These are phyloP conservation scores for Eupithecia inturbata DNA, from an alignment of 2,888 invertebrate genomes.

Conservation along the genomic window DNA sequence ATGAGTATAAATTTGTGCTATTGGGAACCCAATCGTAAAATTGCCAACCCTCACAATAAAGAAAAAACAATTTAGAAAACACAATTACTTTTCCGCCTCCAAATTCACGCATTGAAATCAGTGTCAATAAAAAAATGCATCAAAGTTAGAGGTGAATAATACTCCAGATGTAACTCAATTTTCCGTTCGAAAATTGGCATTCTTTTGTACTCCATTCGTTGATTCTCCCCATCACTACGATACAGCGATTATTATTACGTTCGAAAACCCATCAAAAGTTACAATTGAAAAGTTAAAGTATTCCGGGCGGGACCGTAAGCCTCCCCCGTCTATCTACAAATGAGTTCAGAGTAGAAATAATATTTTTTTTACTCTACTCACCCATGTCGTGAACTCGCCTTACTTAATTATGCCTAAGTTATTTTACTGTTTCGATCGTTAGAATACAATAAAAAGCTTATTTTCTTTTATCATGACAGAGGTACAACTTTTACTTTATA, in stretches of 20 bases:
- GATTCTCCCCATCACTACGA: constrained; percentile 77
- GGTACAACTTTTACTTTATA: not conserved
- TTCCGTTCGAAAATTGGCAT: constrained; percentile 80
- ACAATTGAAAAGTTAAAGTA: constrained; percentile 85
- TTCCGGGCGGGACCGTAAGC: constrained; percentile 76
- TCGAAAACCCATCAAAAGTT: constrained; percentile 84
- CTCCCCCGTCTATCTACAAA: constrained; percentile 77
- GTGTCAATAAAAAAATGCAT: constrained; percentile 64
- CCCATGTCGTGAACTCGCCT: constrained; percentile 56
- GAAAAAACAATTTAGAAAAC: constrained; percentile 42
- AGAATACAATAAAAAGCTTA: constrained; percentile 47
- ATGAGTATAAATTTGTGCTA: not conserved
- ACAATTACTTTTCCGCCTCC: constrained; percentile 44
- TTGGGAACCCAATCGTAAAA: constrained; percentile 3
- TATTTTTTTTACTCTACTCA: constrained; percentile 73
- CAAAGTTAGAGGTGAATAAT: constrained; percentile 69
- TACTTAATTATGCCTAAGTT: constrained; percentile 58
- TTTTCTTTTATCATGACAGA: constrained; percentile 40
- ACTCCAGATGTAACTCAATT: constrained; percentile 77
- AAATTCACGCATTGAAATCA: constrained; percentile 52
- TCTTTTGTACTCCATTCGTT: constrained; percentile 77
- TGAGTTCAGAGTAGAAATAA: constrained; percentile 78
- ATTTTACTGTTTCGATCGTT: constrained; percentile 51
- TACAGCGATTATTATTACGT: constrained; percentile 83
- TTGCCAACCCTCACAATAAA: constrained; percentile 8